These are phyloP conservation scores for Drosophila pegasa DNA, from an alignment of 2,888 invertebrate genomes.

Conservation along the genomic window DNA sequence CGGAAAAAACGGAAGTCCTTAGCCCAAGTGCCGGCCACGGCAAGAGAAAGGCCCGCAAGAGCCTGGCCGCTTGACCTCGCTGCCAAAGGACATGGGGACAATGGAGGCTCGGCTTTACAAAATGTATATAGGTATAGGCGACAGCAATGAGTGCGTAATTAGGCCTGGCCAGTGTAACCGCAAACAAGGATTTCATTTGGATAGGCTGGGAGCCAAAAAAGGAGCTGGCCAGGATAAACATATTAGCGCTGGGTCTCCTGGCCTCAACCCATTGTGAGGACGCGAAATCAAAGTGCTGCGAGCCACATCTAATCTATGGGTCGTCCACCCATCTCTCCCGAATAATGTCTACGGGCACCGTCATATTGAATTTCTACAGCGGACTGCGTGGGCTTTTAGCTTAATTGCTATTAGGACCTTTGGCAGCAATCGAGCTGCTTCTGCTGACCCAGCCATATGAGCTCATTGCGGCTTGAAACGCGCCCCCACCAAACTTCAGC, in stretches of 20 bases:
- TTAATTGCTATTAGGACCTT: slow-evolving; percentile 72
- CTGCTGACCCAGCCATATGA: slow-evolving; percentile 52
- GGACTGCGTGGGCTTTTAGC: slow-evolving; percentile 75
- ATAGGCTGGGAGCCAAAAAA: slow-evolving; percentile 6
- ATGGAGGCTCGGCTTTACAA: slow-evolving; percentile 19
- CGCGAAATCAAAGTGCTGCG: slow-evolving; percentile 40
- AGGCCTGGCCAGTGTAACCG: slow-evolving; percentile 11
- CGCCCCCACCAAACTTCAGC: neutral
- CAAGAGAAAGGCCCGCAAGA: neutral
- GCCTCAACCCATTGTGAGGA: slow-evolving; percentile 12
- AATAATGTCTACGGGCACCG: slow-evolving; percentile 5
- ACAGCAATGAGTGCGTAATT: slow-evolving; percentile 43
- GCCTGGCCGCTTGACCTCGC: slow-evolving; percentile 45
- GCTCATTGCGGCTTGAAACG: slow-evolving; percentile 60
- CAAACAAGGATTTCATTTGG: slow-evolving; percentile 52
- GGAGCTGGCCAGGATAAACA: slow-evolving; percentile 31
- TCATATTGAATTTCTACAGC: slow-evolving; percentile 59
- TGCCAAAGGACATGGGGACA: slow-evolving; percentile 19
- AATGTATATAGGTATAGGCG: slow-evolving; percentile 15
- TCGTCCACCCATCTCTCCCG: neutral
- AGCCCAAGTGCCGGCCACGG: slow-evolving; percentile 17
- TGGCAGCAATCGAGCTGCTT: slow-evolving; percentile 7
- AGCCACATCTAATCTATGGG: slow-evolving; percentile 22
- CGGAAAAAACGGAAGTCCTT: slow-evolving; percentile 27
- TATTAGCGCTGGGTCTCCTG: slow-evolving; percentile 18